These are phyloP conservation scores for Yponomeuta cagnagella DNA, from an alignment of 2,888 invertebrate genomes.

Conservation along the genomic window DNA sequence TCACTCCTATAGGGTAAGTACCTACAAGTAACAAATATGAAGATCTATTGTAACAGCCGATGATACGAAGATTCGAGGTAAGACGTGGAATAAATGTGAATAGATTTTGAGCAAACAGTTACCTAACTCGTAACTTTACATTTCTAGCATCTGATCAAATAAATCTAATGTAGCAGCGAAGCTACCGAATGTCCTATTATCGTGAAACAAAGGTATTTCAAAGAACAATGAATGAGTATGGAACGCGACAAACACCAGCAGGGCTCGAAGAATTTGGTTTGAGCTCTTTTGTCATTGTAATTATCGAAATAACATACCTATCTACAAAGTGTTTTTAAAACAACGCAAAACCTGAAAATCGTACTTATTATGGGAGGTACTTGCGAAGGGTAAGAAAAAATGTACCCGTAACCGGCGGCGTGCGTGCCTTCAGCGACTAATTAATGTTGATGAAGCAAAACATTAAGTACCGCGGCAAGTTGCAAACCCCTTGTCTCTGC, in stretches of 20 bases:
- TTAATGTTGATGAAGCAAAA: too few relatives aligned
- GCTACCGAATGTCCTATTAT: not conserved
- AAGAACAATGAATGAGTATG: not conserved
- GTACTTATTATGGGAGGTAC: too few relatives aligned
- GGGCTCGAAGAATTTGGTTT: not conserved
- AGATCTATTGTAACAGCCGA: too few relatives aligned
- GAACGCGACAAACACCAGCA: not conserved
- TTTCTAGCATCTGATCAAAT: constrained; percentile 64
- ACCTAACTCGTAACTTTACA: constrained; percentile 37
- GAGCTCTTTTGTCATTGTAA: constrained; percentile 2
- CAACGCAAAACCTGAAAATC: too few relatives aligned
- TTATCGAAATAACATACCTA: not conserved
- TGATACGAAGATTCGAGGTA: not conserved
- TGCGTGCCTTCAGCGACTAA: too few relatives aligned
- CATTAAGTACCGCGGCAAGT: too few relatives aligned
- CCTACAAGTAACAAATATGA: too few relatives aligned
- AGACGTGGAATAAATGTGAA: constrained; percentile 9
- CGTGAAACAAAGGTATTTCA: not conserved
- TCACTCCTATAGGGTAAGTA: too few relatives aligned
- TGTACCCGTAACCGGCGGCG: too few relatives aligned
- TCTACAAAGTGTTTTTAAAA: too few relatives aligned
- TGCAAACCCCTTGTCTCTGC: too few relatives aligned
- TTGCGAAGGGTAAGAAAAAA: too few relatives aligned
- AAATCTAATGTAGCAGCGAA: constrained; percentile 43
- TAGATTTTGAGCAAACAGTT: constrained; percentile 25